Base-by-base conservation (phyloP, 1,140 invertebrate species). In the Polyergus mexicanus region DNA sequence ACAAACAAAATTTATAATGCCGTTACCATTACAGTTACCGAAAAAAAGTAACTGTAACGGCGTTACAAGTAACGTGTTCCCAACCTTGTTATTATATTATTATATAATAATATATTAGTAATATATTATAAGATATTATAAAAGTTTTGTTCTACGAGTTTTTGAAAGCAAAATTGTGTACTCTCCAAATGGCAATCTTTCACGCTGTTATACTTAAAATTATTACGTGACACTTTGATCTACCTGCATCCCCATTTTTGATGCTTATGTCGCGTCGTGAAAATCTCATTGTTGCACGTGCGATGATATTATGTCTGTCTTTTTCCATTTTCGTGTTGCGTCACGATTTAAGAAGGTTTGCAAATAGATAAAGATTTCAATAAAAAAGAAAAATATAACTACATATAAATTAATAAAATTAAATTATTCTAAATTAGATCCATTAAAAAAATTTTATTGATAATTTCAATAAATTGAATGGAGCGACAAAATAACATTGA, bases 151-250 rank as follows among this genome's bases (percentile, higher is more conserved):
- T 62, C 63, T 62, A 65, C 32, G n/a, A 65, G 44, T 60, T 19
- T 44, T 65, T 65, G 41, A 38, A 77, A 65, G 32, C 1, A 32
- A 32, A 32, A 32, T 0, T 47, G 6, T 44, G 8, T 6, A 65
- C n/a, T 62, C 16, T n/a, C 8, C 22, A n/a, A 11, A 76, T 22
- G 25, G 22, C 5, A n/a, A 58, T 77, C 1, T 38, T 13, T 77
- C 16, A 47, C 19, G 41, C 35, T 38, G 60, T 77, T 77, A 65
- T 77, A 44, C 25, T 25, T 22, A 44, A 32, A 10, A 77, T 38
- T 77, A 77, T 38, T 28, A 44, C 41, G 75, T 65, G n/a, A 75
- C 35, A 35, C 35, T 32, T 65, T 65, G 75, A 77, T 77, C 38
- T 41, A 32, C 13, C 38, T 10, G 74, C 38, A 44, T 47, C 19